These are phyloP conservation scores for Harpegnathos saltator DNA, from an alignment of 1,140 invertebrate species.

Conservation along the genomic window DNA sequence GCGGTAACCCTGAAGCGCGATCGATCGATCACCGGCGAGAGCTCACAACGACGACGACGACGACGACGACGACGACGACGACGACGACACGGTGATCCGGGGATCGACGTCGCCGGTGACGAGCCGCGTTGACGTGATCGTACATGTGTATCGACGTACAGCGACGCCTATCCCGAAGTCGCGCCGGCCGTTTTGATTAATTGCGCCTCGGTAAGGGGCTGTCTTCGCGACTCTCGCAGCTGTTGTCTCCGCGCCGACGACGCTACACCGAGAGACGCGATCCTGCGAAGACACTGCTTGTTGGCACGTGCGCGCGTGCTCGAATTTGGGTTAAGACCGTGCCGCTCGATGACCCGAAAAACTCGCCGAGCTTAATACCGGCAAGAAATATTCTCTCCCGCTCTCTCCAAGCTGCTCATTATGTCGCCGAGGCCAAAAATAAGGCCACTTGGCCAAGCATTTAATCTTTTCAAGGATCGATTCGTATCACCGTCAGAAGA, in stretches of 20 bases:
- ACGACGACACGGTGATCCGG: constrained; percentile 74
- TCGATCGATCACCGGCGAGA: constrained; percentile 80
- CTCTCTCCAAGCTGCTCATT: too few relatives aligned
- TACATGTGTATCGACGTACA: constrained; percentile 71
- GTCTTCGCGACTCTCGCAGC: constrained; percentile 73
- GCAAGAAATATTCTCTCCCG: not conserved
- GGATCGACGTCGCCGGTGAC: constrained; percentile 76
- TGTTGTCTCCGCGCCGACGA: constrained; percentile 43
- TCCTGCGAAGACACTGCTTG: constrained; percentile 17
- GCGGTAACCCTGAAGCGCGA: constrained; percentile 81
- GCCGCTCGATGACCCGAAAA: not conserved
- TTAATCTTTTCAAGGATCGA: too few relatives aligned
- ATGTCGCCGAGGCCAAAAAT: too few relatives aligned
- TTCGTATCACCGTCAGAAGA: too few relatives aligned
- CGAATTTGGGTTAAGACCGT: constrained; percentile 30
- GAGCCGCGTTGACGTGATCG: constrained; percentile 65
- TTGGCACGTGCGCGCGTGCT: constrained; percentile 20
- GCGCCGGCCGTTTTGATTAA: constrained; percentile 78
- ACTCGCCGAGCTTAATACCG: constrained; percentile 16
- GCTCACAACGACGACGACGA: constrained; percentile 71
- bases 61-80: constrained; percentile 73
- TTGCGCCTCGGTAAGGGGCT: constrained; percentile 79
- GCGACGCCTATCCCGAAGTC: constrained; percentile 66
- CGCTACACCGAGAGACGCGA: constrained; percentile 32
- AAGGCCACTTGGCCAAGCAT: too few relatives aligned